Percentiles rank a stretch among this genome's conserved stretches.
phyloP scores from a whole-genome alignment of 2,888 invertebrate species.

The Thymelicus sylvestris region DNA sequence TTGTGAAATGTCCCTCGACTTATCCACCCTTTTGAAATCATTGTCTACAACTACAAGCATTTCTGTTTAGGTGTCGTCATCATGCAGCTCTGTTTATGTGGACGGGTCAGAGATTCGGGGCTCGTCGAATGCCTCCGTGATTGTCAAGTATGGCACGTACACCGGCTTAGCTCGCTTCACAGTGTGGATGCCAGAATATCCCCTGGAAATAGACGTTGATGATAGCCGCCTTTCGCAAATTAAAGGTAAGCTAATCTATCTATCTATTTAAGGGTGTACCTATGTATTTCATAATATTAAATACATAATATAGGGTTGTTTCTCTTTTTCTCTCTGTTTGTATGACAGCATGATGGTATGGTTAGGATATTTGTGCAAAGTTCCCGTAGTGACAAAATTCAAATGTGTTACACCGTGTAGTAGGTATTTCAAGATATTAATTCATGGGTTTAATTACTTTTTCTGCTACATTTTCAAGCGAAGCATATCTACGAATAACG shows the following conservation, averaged over 20 bases:
- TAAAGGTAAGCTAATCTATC: conserved; percentile 78
- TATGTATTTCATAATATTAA: no score
- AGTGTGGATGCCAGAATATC: conserved; percentile 98
- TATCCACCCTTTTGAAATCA: no score
- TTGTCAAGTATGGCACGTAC: conserved; percentile 96
- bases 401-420: no score
- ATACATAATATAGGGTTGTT: no score
- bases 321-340: no score
- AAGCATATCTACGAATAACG: no score
- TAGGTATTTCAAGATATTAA: not conserved
- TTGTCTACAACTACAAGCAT: not conserved
- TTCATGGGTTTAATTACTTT: no score
- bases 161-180: conserved; percentile 94
- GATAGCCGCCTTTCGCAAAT: conserved; percentile 96
- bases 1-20: no score
- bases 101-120: conserved; percentile 98
- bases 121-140: conserved; percentile 96
- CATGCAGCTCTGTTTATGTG: conserved; percentile 97
- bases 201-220: conserved; percentile 94
- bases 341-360: no score
- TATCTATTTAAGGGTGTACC: not conserved
- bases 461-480: no score
- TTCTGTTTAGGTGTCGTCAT: conserved; percentile 92
- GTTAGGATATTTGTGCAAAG: no score
- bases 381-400: no score